Conservation (phyloP, 2,113 vertebrate species). For the Periophthalmodon schlosseri region DNA sequence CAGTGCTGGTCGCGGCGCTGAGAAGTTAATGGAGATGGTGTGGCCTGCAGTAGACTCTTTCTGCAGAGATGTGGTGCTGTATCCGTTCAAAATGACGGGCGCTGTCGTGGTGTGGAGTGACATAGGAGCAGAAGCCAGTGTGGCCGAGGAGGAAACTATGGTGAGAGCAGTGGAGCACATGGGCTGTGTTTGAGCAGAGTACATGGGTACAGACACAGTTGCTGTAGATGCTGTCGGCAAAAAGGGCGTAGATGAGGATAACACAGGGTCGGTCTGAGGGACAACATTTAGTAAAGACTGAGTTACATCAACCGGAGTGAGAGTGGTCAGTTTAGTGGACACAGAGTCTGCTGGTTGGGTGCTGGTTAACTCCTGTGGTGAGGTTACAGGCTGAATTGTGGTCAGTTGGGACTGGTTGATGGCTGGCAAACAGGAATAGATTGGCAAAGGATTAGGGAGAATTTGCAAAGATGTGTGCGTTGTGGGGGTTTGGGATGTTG, state of each 20-base stretch:
- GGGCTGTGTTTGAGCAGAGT: constrained; percentile 63
- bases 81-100: constrained; percentile 74
- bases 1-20: constrained; percentile 68
- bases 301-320: constrained; percentile 55
- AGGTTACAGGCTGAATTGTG: constrained; percentile 66
- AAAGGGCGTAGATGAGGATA: constrained; percentile 43
- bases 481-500: constrained; percentile 40
- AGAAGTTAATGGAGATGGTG: constrained; percentile 79
- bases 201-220: constrained; percentile 64
- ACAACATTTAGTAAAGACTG: constrained; percentile 54
- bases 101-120: constrained; percentile 62
- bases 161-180: constrained; percentile 63
- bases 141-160: constrained; percentile 65
- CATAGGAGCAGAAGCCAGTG: constrained; percentile 38
- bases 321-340: constrained; percentile 60
- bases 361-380: constrained; percentile 49
- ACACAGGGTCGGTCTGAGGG: constrained; percentile 52
- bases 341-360: constrained; percentile 57
- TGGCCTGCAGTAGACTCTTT: constrained; percentile 67
- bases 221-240: constrained; percentile 50
- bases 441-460: constrained; percentile 51
- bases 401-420: constrained; percentile 53
- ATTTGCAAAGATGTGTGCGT: constrained; percentile 44
- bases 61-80: constrained; percentile 66
- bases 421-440: constrained; percentile 54